Evolutionary conservation across 2,797 vertebrate genomes (phyloP).

Genomic region (Aulostomus chinensis): DNA sequence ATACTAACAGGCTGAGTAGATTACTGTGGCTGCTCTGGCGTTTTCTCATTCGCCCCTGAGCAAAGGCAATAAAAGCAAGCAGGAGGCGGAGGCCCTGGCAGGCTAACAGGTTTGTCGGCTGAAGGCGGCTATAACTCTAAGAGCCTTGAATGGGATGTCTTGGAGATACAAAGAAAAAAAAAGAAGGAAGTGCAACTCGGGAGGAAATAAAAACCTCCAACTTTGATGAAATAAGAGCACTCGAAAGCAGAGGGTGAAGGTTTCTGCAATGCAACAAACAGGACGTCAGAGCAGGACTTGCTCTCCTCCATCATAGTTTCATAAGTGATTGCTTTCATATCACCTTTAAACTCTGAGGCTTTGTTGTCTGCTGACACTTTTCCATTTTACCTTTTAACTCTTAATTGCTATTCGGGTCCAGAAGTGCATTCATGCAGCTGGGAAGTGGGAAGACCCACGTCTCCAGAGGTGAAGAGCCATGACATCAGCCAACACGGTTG

Average conservation of each 20-base stretch:
- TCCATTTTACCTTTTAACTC: no score
- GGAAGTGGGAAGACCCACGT: no score
- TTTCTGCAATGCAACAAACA: constrained; percentile 17
- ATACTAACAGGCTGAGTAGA: constrained; percentile 64
- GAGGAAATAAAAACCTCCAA: constrained; percentile 45
- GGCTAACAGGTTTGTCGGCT: constrained; percentile 49
- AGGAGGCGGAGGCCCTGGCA: constrained; percentile 19
- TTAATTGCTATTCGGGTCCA: no score
- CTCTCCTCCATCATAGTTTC: constrained; percentile 16
- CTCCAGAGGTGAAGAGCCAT: no score
- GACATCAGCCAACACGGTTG: no score
- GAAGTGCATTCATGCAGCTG: no score
- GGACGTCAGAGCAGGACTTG: constrained; percentile 4
- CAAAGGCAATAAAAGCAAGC: constrained; percentile 55
- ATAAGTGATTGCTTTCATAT: constrained; percentile 19
- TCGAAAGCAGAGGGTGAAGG: constrained; percentile 18
- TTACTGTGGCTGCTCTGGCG: constrained; percentile 36
- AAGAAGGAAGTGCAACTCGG: constrained; percentile 3
- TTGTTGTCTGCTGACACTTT: not conserved
- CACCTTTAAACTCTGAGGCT: constrained; percentile 1
- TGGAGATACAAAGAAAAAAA: constrained; percentile 18
- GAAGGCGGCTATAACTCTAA: constrained; percentile 57
- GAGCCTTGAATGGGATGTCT: constrained; percentile 44
- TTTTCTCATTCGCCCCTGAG: constrained; percentile 49
- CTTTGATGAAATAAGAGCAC: constrained; percentile 27